Evolutionary conservation across 2,888 invertebrate species (phyloP).

Genomic region (Hypercompe scribonia): DNA sequence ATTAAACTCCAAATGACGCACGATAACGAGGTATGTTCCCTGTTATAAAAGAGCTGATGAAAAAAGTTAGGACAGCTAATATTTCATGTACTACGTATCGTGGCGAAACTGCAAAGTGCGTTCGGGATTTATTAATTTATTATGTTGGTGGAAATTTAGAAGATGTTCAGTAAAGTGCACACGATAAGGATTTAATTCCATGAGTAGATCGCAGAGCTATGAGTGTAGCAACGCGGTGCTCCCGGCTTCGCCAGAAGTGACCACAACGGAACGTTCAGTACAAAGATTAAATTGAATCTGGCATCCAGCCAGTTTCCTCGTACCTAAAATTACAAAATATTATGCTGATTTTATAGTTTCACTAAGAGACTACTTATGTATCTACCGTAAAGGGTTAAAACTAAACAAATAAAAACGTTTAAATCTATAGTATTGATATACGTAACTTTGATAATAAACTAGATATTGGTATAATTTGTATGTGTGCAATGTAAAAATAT

Average conservation of each 20-base stretch:
- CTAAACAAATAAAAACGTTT: not conserved
- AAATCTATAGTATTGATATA: not conserved
- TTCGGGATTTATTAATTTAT: constrained; percentile 45
- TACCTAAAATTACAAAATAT: constrained; percentile 77
- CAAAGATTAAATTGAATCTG: constrained; percentile 81
- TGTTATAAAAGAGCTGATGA: constrained; percentile 24
- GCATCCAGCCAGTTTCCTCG: constrained; percentile 69
- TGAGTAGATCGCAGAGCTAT: constrained; percentile 58
- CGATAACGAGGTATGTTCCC: constrained; percentile 10
- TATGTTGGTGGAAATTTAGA: constrained; percentile 31
- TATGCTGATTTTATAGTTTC: constrained; percentile 74
- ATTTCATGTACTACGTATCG: constrained; percentile 22
- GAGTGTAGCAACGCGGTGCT: constrained; percentile 61
- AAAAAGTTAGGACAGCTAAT: constrained; percentile 32
- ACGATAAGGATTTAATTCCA: constrained; percentile 66
- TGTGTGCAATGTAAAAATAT: not conserved
- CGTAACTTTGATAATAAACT: not conserved
- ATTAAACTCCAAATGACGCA: constrained; percentile 21
- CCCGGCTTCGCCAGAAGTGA: constrained; percentile 66
- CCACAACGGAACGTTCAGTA: constrained; percentile 72
- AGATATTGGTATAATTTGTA: not conserved
- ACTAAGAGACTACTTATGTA: constrained; percentile 44
- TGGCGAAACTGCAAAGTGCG: constrained; percentile 26
- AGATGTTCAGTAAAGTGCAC: constrained; percentile 47
- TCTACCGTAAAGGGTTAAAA: not conserved